A percentile compares a stretch with the other conserved stretches of the same genome.
Conservation (phyloP, 2,888 invertebrate genomes). For the Cryptocheilus praepositus region DNA sequence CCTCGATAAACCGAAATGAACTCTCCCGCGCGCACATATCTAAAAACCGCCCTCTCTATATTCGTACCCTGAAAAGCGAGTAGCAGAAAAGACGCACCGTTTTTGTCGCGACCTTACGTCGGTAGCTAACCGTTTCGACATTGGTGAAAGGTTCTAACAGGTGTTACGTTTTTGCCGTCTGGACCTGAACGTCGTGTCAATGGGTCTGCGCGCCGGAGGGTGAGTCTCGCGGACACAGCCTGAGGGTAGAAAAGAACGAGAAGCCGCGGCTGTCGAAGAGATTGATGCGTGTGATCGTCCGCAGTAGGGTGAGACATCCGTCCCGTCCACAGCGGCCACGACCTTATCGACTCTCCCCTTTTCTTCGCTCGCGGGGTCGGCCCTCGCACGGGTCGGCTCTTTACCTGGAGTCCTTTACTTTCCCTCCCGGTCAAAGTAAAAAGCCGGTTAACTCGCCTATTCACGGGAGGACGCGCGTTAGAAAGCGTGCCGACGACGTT, state of each 20-base stretch:
- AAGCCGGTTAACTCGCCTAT: slow-evolving; percentile 36
- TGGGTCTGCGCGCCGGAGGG: not conserved
- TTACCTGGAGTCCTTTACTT: slow-evolving; percentile 18
- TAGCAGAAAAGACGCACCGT: not conserved
- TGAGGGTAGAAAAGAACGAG: not conserved
- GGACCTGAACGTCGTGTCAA: slow-evolving; percentile 3
- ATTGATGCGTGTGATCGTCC: slow-evolving; percentile 44
- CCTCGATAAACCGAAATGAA: no score
- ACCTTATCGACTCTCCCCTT: slow-evolving; percentile 30
- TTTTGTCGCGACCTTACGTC: not conserved
- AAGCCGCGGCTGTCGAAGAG: slow-evolving; percentile 23
- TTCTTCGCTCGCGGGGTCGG: slow-evolving; percentile 6
- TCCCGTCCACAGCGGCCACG: not conserved
- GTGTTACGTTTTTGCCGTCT: slow-evolving; percentile 25
- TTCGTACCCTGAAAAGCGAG: no score
- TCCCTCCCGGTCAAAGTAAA: slow-evolving; percentile 22
- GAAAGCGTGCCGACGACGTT: slow-evolving; percentile 21
- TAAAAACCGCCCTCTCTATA: not conserved
- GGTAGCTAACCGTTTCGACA: slow-evolving; percentile 20
- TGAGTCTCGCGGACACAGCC: slow-evolving; percentile 27
- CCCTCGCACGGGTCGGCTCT: slow-evolving; percentile 14
- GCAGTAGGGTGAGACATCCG: not conserved
- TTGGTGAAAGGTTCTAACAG: slow-evolving; percentile 24
- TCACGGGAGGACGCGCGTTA: slow-evolving; percentile 26
- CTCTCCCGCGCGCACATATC: no score